phyloP scores from a whole-genome alignment of 2,113 vertebrate genomes.

The Urocitellus parryii region DNA sequence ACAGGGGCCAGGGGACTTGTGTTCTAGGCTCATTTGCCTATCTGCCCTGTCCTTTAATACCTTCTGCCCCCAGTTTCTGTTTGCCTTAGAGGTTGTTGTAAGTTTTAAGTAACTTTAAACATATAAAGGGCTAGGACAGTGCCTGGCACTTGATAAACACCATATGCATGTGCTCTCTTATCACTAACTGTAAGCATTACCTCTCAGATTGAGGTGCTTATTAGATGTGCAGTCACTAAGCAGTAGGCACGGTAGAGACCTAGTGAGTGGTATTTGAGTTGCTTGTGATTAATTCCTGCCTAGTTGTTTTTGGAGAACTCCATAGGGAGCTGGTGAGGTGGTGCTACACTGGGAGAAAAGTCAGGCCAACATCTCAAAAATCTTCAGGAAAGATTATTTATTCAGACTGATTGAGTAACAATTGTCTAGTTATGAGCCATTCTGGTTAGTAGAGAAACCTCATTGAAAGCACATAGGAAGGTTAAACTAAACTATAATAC shows the following conservation, averaged over 20 bases:
- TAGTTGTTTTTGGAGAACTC: neutral
- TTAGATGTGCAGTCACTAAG: neutral
- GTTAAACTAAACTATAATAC: neutral
- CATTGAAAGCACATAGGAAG: neutral
- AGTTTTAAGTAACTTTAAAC: constrained; percentile 26
- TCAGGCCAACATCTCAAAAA: neutral
- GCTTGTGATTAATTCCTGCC: neutral
- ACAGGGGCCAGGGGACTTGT: neutral
- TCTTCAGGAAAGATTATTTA: neutral
- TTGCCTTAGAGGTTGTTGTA: neutral
- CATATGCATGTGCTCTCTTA: neutral
- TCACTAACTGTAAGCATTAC: neutral
- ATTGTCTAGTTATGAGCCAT: neutral
- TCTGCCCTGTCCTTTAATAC: neutral
- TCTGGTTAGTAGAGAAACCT: neutral
- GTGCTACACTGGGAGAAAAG: neutral
- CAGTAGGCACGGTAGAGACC: neutral
- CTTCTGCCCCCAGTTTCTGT: neutral
- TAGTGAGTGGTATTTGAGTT: neutral
- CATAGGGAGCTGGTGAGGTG: neutral
- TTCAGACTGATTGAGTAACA: neutral
- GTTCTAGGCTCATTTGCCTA: neutral
- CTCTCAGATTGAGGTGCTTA: neutral
- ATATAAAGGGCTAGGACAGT: neutral
- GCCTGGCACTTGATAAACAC: neutral